phyloP scores from a whole-genome alignment of 2,797 vertebrate species.

The Morelia viridis region DNA sequence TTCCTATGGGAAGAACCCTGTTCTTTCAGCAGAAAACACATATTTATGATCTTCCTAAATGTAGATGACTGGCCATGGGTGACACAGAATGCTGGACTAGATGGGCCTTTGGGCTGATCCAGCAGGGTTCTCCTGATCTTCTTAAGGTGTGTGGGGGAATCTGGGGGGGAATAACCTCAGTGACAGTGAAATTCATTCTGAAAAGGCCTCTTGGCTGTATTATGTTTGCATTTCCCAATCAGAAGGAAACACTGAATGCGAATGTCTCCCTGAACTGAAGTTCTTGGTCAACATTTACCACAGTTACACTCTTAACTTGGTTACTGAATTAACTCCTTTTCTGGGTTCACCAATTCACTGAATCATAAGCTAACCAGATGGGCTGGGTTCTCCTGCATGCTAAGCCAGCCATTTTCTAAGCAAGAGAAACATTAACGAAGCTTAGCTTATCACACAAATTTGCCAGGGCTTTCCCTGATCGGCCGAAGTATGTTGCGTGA shows the following conservation, averaged over 20 bases:
- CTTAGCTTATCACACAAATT: not conserved
- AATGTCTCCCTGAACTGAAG: constrained; percentile 37
- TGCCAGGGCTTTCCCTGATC: not conserved
- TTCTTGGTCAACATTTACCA: constrained; percentile 33
- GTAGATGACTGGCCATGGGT: too few relatives aligned
- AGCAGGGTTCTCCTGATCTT: too few relatives aligned
- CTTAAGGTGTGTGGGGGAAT: too few relatives aligned
- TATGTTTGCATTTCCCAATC: constrained; percentile 5
- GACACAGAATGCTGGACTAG: too few relatives aligned
- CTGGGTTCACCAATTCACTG: not conserved
- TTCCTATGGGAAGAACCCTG: not conserved
- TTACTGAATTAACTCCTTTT: not conserved
- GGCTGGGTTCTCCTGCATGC: not conserved
- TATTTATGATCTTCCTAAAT: too few relatives aligned
- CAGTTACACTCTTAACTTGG: not conserved
- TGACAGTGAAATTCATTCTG: not conserved
- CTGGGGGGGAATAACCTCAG: not conserved
- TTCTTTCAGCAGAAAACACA: not conserved
- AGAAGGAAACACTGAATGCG: constrained; percentile 25
- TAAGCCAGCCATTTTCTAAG: not conserved
- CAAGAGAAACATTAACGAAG: not conserved
- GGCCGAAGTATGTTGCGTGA: not conserved
- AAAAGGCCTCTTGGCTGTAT: constrained; percentile 6
- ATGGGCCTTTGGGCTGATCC: too few relatives aligned
- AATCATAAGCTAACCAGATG: not conserved